phyloP scores from a whole-genome alignment of 2,113 vertebrate genomes.

The Silurus meridionalis region DNA sequence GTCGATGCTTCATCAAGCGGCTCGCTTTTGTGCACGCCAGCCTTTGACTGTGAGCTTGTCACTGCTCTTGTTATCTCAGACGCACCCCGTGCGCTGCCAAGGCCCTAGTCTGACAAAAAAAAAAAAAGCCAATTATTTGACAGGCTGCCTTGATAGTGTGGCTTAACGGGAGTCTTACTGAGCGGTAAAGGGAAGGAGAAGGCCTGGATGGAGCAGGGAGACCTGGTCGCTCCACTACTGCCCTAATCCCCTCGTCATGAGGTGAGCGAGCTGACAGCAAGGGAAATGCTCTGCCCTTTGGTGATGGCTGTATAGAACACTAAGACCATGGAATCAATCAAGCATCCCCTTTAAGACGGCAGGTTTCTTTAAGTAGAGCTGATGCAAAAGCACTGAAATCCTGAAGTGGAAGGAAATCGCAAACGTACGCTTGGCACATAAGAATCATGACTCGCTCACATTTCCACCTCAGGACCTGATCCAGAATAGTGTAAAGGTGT shows the following conservation, averaged over 20 bases:
- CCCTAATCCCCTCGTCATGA: constrained; percentile 53
- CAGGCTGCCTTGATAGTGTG: constrained; percentile 75
- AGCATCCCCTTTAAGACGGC: constrained; percentile 39
- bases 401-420: background rate
- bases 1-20: constrained; percentile 76
- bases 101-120: constrained; percentile 54
- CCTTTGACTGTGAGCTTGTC: constrained; percentile 80
- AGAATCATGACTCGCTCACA: background rate
- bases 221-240: constrained; percentile 38
- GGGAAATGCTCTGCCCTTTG: constrained; percentile 44
- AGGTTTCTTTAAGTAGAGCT: constrained; percentile 16
- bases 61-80: constrained; percentile 76
- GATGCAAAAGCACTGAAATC: constrained; percentile 17
- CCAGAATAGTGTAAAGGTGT: background rate
- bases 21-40: constrained; percentile 71
- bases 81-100: constrained; percentile 63
- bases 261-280: constrained; percentile 47
- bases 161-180: constrained; percentile 75
- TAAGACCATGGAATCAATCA: constrained; percentile 46
- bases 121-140: constrained; percentile 72
- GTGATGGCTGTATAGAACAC: constrained; percentile 40
- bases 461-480: background rate
- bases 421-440: background rate
- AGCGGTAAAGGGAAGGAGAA: constrained; percentile 63
- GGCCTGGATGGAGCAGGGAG: background rate